Conservation (phyloP, 2,888 invertebrate genomes). For the Ormyrus nitidulus region DNA sequence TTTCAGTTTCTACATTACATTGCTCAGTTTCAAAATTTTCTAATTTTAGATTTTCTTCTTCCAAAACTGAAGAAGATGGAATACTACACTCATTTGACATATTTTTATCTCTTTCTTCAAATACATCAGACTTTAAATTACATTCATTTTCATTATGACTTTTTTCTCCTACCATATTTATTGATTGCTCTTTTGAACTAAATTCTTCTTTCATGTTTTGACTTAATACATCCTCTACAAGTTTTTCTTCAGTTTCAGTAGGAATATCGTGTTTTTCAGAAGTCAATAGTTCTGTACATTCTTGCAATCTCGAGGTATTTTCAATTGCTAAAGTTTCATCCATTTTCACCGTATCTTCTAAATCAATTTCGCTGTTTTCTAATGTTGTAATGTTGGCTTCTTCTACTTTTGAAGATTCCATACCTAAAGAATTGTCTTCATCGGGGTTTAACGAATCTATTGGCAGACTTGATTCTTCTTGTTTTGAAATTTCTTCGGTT, state of each 20-base stretch:
- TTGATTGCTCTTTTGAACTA: background rate
- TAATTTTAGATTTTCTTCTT: conserved; percentile 8
- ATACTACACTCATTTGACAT: background rate
- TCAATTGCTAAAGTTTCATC: conserved; percentile 50
- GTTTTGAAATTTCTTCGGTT: background rate
- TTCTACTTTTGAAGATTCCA: background rate
- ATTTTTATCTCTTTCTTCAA: background rate
- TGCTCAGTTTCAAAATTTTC: background rate
- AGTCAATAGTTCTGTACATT: background rate
- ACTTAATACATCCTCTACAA: conserved; percentile 10
- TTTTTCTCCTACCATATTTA: background rate
- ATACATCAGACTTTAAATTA: background rate
- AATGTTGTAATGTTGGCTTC: conserved; percentile 1
- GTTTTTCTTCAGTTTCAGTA: background rate
- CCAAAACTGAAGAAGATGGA: conserved; percentile 4
- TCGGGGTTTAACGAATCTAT: no score
- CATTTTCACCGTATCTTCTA: conserved; percentile 53
- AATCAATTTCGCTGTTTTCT: conserved; percentile 11
- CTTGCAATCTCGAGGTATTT: conserved; percentile 48
- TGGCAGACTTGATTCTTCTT: conserved; percentile 3
- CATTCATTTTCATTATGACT: conserved; percentile 2
- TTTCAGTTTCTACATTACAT: conserved; percentile 2
- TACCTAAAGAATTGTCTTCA: background rate
- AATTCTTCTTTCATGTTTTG: background rate
- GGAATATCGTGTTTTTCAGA: conserved; percentile 4